Evolutionary conservation across 2,888 invertebrate species (phyloP).

Genomic region (Prosapia bicincta): DNA sequence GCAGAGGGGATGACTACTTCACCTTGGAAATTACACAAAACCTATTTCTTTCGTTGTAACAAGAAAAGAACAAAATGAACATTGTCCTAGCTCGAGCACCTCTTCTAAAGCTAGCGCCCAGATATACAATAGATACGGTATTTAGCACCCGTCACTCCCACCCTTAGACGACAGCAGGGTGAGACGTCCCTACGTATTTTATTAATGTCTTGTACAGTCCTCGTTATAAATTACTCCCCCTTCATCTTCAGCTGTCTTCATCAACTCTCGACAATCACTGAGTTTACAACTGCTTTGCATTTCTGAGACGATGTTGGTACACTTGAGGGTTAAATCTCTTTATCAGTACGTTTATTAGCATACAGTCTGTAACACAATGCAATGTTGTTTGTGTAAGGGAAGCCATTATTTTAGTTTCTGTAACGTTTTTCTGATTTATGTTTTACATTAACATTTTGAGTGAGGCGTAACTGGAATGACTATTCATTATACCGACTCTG

Average conservation of each 20-base stretch:
- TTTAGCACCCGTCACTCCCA: not conserved
- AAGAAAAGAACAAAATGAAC: not conserved
- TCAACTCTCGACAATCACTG: not conserved
- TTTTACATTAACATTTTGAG: no score
- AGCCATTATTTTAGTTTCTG: no score
- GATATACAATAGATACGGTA: not conserved
- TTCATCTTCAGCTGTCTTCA: not conserved
- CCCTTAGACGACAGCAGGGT: not conserved
- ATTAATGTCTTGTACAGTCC: not conserved
- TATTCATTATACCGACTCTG: no score
- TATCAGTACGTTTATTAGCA: no score
- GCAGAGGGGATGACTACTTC: no score
- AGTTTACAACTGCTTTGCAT: not conserved
- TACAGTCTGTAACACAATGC: no score
- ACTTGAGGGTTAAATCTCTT: no score
- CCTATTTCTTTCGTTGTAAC: no score
- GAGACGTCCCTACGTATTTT: not conserved
- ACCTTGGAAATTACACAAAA: no score
- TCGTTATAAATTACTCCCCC: not conserved
- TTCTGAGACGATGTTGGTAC: not conserved
- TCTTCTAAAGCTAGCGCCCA: not conserved
- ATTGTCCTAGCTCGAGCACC: not conserved
- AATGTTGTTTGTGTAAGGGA: no score
- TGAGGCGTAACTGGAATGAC: no score
- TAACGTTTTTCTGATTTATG: no score